Evolutionary conservation across 2,797 vertebrate genomes (phyloP).

Genomic region (Hydrolagus colliei): DNA sequence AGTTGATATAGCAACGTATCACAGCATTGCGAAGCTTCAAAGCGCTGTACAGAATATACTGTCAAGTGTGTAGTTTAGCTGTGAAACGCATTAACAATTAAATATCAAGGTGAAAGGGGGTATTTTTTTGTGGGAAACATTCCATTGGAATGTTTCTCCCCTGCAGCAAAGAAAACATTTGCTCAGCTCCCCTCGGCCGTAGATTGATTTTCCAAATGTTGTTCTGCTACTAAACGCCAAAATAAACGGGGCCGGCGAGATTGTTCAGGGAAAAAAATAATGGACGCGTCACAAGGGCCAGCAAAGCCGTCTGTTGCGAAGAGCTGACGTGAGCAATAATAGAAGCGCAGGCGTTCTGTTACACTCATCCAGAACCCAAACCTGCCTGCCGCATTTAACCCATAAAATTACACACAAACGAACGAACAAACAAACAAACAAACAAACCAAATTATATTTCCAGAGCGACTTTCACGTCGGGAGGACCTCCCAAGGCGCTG

Average conservation of each 20-base stretch:
- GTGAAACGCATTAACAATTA: conserved; percentile 37
- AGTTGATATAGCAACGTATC: no score
- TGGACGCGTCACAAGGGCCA: neutral
- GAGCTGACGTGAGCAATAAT: conserved; percentile 37
- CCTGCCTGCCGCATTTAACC: no score
- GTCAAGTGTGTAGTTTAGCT: no score
- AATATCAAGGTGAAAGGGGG: conserved; percentile 37
- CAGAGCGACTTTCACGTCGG: no score
- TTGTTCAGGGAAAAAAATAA: neutral
- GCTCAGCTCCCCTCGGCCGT: neutral
- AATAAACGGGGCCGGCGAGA: neutral
- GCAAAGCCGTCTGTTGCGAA: neutral
- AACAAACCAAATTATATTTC: no score
- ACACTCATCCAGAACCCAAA: no score
- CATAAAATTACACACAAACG: neutral
- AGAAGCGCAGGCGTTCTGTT: neutral
- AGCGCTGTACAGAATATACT: no score
- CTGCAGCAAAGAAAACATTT: conserved; percentile 31
- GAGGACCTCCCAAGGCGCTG: no score
- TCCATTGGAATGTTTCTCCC: conserved; percentile 26
- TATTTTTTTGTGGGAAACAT: no score
- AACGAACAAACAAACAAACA: no score
- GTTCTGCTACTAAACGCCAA: conserved; percentile 30
- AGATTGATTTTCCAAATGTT: conserved; percentile 40
- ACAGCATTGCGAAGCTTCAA: no score